Evolutionary conservation across 2,888 invertebrate species (phyloP).

Genomic region (Stenchaetothrips biformis): DNA sequence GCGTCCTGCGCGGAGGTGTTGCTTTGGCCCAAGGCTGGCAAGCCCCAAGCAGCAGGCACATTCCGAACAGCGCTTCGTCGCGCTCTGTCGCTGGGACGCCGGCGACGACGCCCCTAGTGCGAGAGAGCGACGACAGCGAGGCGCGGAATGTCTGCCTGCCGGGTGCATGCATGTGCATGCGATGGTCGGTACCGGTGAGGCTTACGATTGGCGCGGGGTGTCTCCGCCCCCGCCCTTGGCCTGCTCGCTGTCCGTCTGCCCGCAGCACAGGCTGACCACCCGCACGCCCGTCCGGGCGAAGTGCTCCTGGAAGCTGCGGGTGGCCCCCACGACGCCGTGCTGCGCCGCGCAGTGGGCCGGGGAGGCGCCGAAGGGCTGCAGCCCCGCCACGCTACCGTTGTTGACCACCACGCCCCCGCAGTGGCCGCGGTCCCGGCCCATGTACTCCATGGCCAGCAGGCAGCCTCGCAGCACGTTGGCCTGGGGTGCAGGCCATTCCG

Average conservation of each 20-base stretch:
- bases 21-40: background rate
- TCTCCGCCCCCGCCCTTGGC: conserved; percentile 25
- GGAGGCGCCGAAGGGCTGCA: conserved; percentile 49
- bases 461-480: conserved; percentile 49
- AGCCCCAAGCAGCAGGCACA: background rate
- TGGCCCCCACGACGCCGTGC: conserved; percentile 45
- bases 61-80: too few species aligned
- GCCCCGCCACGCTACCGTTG: conserved; percentile 57
- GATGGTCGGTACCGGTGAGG: too few species aligned
- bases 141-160: too few species aligned
- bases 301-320: conserved; percentile 13
- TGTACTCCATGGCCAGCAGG: conserved; percentile 54
- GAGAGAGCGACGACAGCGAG: too few species aligned
- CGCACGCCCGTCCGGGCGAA: conserved; percentile 29
- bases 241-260: conserved; percentile 29
- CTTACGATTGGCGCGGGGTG: conserved; percentile 11
- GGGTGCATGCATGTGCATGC: too few species aligned
- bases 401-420: conserved; percentile 62
- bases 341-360: conserved; percentile 60
- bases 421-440: conserved; percentile 54
- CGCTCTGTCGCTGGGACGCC: too few species aligned
- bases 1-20: background rate
- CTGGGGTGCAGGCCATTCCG: conserved; percentile 42
- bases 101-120: too few species aligned
- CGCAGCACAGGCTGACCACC: conserved; percentile 32